Conservation (phyloP, 2,113 vertebrate species). For the Muntiacus reevesi region DNA sequence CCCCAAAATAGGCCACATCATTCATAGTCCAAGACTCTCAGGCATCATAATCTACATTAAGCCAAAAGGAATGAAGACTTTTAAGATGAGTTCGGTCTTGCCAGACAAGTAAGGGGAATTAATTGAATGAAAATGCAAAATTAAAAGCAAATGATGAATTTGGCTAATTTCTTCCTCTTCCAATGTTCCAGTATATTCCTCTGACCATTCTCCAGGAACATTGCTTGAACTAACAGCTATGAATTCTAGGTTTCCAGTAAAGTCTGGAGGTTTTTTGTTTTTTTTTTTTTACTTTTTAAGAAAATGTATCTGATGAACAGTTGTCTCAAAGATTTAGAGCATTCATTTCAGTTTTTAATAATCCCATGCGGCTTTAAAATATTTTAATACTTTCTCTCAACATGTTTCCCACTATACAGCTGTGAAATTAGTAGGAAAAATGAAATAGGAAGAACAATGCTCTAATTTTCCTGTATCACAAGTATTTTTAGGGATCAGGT, state of each 20-base stretch:
- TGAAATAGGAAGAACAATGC: conserved; percentile 24
- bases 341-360: conserved; percentile 80
- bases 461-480: conserved; percentile 22
- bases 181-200: conserved; percentile 69
- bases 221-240: conserved; percentile 71
- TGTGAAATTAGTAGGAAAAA: conserved; percentile 71
- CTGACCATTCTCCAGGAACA: conserved; percentile 67
- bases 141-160: conserved; percentile 65
- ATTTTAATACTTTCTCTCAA: conserved; percentile 78
- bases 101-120: conserved; percentile 56
- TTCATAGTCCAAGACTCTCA: conserved; percentile 24
- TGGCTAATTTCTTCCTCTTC: conserved; percentile 63
- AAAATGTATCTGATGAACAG: conserved; percentile 78
- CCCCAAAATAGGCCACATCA: not conserved
- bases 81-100: conserved; percentile 40
- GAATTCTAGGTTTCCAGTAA: conserved; percentile 72
- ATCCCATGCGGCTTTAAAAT: conserved; percentile 77
- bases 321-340: conserved; percentile 78
- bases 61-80: conserved; percentile 35
- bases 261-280: not conserved
- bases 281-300: conserved; percentile 44
- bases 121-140: conserved; percentile 59
- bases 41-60: conserved; percentile 37
- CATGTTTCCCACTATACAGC: conserved; percentile 70
- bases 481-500: conserved; percentile 61